Conservation (phyloP, 2,888 invertebrate species). For the Hanleya hanleyi region DNA sequence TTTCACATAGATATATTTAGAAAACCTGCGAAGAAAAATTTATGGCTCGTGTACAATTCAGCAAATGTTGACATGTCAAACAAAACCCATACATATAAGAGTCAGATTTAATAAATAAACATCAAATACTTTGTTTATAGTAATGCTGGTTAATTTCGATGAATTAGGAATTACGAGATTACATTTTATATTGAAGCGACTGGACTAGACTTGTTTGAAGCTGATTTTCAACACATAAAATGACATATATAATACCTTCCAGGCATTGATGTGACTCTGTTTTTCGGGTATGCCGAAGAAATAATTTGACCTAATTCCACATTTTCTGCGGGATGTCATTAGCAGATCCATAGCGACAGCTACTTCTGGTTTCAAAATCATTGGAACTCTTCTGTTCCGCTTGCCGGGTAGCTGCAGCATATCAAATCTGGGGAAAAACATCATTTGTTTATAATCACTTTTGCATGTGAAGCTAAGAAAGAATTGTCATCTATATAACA, state of each 20-base stretch:
- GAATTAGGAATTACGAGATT: no score
- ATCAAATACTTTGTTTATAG: no score
- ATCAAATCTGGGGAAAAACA: background rate
- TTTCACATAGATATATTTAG: no score
- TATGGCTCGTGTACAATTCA: background rate
- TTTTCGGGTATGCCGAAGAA: background rate
- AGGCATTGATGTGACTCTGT: constrained; percentile 1
- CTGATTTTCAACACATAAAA: background rate
- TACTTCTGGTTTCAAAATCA: background rate
- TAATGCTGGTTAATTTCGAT: no score
- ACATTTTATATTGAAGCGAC: no score
- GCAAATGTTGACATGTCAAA: background rate
- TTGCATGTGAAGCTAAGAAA: background rate
- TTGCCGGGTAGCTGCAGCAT: background rate
- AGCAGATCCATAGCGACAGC: background rate
- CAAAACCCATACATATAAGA: background rate
- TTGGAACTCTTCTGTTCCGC: background rate
- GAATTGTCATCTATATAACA: background rate
- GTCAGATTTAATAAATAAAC: no score
- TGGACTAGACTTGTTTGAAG: no score
- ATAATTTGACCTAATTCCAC: background rate
- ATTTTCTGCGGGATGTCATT: background rate
- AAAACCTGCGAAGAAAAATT: background rate
- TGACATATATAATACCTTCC: background rate
- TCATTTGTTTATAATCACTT: background rate